A percentile compares a stretch with the other conserved stretches of the same genome.
These are phyloP conservation scores for Amphibalanus amphitrite DNA, from an alignment of 1,140 invertebrate species.

Conservation along the genomic window DNA sequence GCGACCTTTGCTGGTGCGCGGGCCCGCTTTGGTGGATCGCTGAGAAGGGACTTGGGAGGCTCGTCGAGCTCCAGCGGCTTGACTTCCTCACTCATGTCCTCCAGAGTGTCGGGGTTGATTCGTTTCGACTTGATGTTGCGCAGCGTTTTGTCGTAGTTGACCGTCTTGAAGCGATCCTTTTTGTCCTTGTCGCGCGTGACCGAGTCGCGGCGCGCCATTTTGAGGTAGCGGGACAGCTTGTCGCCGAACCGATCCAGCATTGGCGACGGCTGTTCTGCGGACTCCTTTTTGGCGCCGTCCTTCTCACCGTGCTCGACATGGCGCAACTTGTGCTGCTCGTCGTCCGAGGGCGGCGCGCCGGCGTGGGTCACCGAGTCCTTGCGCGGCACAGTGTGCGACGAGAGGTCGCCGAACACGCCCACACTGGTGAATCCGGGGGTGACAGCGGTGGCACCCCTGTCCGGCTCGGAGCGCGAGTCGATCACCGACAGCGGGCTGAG, in stretches of 20 bases:
- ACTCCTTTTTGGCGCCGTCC: conserved; percentile 11
- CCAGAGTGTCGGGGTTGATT: conserved; percentile 17
- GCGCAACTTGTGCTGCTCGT: conserved; percentile 5
- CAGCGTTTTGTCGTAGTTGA: conserved; percentile 70
- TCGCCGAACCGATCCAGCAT: conserved; percentile 8
- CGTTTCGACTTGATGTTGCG: conserved; percentile 63
- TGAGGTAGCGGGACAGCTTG: conserved; percentile 10
- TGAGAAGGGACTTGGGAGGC: neutral
- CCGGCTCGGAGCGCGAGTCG: neutral
- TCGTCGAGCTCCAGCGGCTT: neutral
- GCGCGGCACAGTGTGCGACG: neutral
- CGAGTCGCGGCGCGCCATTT: conserved; percentile 14
- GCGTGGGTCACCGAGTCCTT: conserved; percentile 4
- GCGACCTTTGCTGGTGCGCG: neutral
- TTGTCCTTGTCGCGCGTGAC: neutral
- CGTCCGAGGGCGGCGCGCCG: conserved; percentile 4
- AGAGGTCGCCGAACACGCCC: neutral
- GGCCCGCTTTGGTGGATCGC: neutral
- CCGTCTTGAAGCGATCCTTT: conserved; percentile 56
- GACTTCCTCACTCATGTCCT: conserved; percentile 25
- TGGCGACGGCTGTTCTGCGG: neutral
- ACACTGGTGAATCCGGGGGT: neutral
- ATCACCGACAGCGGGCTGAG: neutral
- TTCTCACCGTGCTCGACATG: conserved; percentile 13
- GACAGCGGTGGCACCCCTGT: neutral